These are phyloP conservation scores for Montipora cactus DNA, from an alignment of 64 coral and sea anemone species.

Conservation along the genomic window DNA sequence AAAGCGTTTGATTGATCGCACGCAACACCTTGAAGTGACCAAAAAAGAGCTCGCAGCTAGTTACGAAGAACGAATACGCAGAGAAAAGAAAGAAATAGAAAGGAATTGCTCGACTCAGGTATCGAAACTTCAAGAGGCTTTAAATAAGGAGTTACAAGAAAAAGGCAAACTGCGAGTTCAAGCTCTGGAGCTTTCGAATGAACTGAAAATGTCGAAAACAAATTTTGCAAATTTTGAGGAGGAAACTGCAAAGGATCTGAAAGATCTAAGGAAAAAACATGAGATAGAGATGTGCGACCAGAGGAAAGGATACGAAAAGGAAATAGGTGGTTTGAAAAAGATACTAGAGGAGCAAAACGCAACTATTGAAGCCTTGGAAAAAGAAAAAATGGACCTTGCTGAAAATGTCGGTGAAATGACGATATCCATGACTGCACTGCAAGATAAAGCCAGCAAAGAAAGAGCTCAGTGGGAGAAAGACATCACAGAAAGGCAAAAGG, in stretches of 20 bases:
- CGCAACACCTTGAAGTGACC: not conserved
- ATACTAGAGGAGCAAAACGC: conserved; percentile 2
- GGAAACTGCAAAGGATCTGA: conserved; percentile 1
- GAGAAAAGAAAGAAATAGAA: conserved; percentile 3
- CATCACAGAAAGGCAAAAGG: not conserved
- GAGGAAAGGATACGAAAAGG: conserved; percentile 2
- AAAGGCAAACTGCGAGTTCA: conserved; percentile 18
- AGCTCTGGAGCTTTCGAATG: conserved; percentile 11
- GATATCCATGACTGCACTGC: conserved; percentile 1
- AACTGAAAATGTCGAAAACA: conserved; percentile 23
- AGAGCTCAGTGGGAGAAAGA: conserved; percentile 30
- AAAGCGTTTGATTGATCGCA: not conserved
- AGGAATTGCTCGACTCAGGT: conserved; percentile 27
- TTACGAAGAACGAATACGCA: conserved; percentile 31
- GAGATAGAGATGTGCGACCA: conserved; percentile 16
- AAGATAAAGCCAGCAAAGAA: conserved; percentile 32
- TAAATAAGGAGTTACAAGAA: conserved; percentile 48
- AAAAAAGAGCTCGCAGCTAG: not conserved
- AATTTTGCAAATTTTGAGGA: conserved; percentile 38
- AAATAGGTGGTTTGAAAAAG: conserved; percentile 2
- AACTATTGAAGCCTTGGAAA: not conserved
- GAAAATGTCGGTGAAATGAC: conserved; percentile 3
- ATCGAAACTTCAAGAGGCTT: conserved; percentile 40
- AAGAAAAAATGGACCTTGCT: conserved; percentile 23
- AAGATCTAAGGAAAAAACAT: conserved; percentile 1